Percentiles rank a stretch among this genome's conserved stretches.
These are phyloP conservation scores for Reticulitermes speratus DNA, from an alignment of 1,140 invertebrate species.

Conservation along the genomic window DNA sequence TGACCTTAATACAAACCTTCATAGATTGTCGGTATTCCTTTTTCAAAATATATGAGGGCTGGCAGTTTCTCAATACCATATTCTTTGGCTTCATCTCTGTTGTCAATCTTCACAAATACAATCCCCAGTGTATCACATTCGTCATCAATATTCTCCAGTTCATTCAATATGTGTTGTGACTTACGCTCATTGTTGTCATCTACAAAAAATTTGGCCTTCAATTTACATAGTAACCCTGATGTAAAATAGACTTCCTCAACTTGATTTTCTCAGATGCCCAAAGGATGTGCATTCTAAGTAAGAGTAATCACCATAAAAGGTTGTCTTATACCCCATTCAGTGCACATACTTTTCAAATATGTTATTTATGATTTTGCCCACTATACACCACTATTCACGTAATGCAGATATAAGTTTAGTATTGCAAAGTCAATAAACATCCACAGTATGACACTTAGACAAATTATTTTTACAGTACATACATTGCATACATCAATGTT, in stretches of 20 bases:
- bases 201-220: constrained; percentile 45
- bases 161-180: constrained; percentile 80
- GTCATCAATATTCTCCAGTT: constrained; percentile 93
- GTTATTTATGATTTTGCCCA: too few relatives aligned
- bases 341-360: too few relatives aligned
- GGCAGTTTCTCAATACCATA: constrained; percentile 88
- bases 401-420: too few relatives aligned
- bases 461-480: too few relatives aligned
- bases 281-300: too few relatives aligned
- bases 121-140: constrained; percentile 86
- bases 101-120: constrained; percentile 91
- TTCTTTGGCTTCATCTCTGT: constrained; percentile 83
- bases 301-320: too few relatives aligned
- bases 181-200: constrained; percentile 90
- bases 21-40: constrained; percentile 64
- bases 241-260: background rate
- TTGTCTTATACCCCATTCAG: too few relatives aligned
- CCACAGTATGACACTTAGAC: too few relatives aligned
- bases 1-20: constrained; percentile 58
- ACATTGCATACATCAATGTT: too few relatives aligned
- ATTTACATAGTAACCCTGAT: background rate
- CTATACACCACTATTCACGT: too few relatives aligned
- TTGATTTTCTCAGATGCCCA: too few relatives aligned
- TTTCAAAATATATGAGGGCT: constrained; percentile 86
- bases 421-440: too few relatives aligned